phyloP scores from a whole-genome alignment of 2,797 vertebrate species.

The Phaenicophaeus curvirostris region DNA sequence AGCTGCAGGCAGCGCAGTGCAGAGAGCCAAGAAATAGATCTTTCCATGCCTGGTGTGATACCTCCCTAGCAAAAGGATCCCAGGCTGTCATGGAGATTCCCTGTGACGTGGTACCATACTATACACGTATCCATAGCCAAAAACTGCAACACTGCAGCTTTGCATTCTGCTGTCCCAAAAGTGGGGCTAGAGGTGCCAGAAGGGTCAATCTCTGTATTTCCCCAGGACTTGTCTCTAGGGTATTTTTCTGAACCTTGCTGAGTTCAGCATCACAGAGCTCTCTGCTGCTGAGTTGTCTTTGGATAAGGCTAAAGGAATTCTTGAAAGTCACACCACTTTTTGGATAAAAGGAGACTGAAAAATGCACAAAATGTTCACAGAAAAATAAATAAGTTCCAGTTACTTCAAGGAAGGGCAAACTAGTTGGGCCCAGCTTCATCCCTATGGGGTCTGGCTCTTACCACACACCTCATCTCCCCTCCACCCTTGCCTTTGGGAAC shows the following conservation, averaged over 20 bases:
- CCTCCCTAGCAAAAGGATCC: background rate
- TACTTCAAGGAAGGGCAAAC: background rate
- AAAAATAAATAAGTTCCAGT: background rate
- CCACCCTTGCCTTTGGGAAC: background rate
- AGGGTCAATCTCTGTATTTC: background rate
- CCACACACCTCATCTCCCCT: background rate
- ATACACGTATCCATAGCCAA: rapidly evolving
- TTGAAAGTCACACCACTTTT: background rate
- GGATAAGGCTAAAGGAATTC: background rate
- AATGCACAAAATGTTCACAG: background rate
- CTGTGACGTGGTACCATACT: rapidly evolving
- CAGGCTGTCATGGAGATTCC: background rate
- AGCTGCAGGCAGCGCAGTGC: background rate
- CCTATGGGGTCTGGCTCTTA: background rate
- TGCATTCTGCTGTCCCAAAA: rapidly evolving
- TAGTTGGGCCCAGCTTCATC: background rate
- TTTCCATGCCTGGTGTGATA: background rate
- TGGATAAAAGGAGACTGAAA: background rate
- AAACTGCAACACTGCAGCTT: rapidly evolving
- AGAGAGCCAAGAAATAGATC: rapidly evolving
- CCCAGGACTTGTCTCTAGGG: background rate
- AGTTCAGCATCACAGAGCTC: background rate
- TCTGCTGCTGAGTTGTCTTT: background rate
- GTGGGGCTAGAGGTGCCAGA: background rate
- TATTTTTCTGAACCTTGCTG: background rate